Evolutionary conservation across 2,113 vertebrate genomes (phyloP).

Genomic region (Austrofundulus limnaeus): DNA sequence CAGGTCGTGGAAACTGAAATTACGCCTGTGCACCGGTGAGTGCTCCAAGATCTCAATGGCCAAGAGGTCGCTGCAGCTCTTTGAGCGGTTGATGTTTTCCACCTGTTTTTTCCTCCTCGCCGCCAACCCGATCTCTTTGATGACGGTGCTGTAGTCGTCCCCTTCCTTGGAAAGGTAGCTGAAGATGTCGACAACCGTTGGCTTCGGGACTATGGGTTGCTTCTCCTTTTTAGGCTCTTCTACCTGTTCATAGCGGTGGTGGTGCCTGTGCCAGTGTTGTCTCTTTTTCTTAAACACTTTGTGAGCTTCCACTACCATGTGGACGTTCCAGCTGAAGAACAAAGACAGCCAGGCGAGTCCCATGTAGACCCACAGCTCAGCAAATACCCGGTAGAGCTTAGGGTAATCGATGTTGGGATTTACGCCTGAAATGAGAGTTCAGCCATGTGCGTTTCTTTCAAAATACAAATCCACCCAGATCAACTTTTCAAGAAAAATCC

Average conservation of each 20-base stretch:
- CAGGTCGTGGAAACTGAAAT: constrained; percentile 77
- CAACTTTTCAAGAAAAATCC: constrained; percentile 21
- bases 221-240: constrained; percentile 47
- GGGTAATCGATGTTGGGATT: constrained; percentile 87
- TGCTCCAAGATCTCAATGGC: constrained; percentile 67
- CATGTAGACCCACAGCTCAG: constrained; percentile 96
- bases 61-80: constrained; percentile 78
- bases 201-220: neutral
- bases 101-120: constrained; percentile 40
- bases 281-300: constrained; percentile 95
- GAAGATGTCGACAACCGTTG: constrained; percentile 88
- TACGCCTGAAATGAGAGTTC: constrained; percentile 81
- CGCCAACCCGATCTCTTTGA: constrained; percentile 86
- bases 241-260: constrained; percentile 73
- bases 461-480: neutral
- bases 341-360: constrained; percentile 97
- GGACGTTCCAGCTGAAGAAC: constrained; percentile 98
- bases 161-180: constrained; percentile 89
- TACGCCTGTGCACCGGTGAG: constrained; percentile 66
- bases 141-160: constrained; percentile 91
- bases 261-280: constrained; percentile 83
- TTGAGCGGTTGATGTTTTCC: constrained; percentile 75
- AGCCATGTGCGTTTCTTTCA: neutral
- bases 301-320: constrained; percentile 96
- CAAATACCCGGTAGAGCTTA: constrained; percentile 87